Evolutionary conservation across 2,888 invertebrate genomes (phyloP).

Genomic region (Heteromurus nitidus): DNA sequence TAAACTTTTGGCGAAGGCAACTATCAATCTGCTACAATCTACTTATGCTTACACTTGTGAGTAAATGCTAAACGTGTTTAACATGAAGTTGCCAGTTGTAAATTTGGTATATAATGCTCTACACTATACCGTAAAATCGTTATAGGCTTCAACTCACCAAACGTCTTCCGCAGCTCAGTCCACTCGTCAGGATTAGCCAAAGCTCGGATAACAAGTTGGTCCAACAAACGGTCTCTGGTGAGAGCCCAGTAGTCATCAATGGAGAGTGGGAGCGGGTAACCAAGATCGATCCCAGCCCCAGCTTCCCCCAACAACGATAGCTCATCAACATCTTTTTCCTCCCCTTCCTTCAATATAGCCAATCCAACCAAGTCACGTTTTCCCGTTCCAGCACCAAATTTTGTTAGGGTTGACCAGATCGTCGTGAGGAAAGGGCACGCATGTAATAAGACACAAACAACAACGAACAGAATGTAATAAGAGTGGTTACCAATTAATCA

Average conservation of each 20-base stretch:
- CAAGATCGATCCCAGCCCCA: constrained; percentile 25
- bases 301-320: constrained; percentile 17
- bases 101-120: too few species aligned
- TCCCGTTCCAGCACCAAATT: neutral
- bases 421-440: neutral
- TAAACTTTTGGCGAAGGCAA: too few species aligned
- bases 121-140: too few species aligned
- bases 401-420: neutral
- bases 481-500: constrained; percentile 34
- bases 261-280: constrained; percentile 40
- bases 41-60: neutral
- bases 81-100: too few species aligned
- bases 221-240: constrained; percentile 57
- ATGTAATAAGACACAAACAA: constrained; percentile 10
- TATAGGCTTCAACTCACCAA: too few species aligned
- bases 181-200: constrained; percentile 70
- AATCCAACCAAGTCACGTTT: neutral
- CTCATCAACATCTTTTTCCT: constrained; percentile 26
- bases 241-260: constrained; percentile 49
- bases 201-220: constrained; percentile 72
- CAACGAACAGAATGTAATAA: constrained; percentile 11
- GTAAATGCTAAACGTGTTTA: neutral
- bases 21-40: neutral
- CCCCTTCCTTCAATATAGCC: constrained; percentile 25
- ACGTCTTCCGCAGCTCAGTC: constrained; percentile 68